Percentiles rank a stretch among this genome's conserved stretches.
Conservation (phyloP, 2,888 invertebrate genomes). For the Allolobophora icterica region DNA sequence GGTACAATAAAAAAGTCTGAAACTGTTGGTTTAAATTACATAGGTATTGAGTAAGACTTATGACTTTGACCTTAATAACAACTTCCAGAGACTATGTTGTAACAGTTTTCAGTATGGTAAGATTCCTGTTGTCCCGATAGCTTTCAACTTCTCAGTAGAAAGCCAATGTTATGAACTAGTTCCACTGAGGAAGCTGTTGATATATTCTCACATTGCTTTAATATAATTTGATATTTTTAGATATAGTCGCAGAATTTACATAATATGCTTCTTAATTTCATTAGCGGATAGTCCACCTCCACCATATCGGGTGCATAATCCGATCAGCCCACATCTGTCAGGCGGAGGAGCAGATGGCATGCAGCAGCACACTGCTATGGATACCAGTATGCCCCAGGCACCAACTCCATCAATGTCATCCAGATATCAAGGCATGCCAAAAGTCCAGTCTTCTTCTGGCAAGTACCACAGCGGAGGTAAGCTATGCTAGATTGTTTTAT, state of each 20-base stretch:
- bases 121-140: neutral
- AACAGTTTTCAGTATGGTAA: neutral
- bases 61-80: neutral
- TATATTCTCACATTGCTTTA: neutral
- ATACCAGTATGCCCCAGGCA: conserved; percentile 39
- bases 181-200: neutral
- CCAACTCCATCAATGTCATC: conserved; percentile 32
- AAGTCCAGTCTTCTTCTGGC: conserved; percentile 32
- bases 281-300: conserved; percentile 88
- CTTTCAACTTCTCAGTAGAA: neutral
- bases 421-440: conserved; percentile 37
- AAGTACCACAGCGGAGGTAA: conserved; percentile 39
- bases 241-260: neutral
- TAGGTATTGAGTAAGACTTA: neutral
- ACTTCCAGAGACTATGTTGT: neutral
- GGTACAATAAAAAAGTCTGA: too few species aligned
- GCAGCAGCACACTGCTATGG: conserved; percentile 50
- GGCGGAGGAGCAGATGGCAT: conserved; percentile 21
- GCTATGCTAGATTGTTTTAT: conserved; percentile 12
- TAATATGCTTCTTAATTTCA: neutral
- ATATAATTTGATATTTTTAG: neutral
- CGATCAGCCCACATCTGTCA: conserved; percentile 43
- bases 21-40: too few species aligned
- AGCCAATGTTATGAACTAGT: neutral
- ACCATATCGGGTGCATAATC: conserved; percentile 78